Evolutionary conservation across 2,113 vertebrate species (phyloP), one percentile per base, ranked within the genome.

Genomic region (Lepisosteus oculatus): DNA sequence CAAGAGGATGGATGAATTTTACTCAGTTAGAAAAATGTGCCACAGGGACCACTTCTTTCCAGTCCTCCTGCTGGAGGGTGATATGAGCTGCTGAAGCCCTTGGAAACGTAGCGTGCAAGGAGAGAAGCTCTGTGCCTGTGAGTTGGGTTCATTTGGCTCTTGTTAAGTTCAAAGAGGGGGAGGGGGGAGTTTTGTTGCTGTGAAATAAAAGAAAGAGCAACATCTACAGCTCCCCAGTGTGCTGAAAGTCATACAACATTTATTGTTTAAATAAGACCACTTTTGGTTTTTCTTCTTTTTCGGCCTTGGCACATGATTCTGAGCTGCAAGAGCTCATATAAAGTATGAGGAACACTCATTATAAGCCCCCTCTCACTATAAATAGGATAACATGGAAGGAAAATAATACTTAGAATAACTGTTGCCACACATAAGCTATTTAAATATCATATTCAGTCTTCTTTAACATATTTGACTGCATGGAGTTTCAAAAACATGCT

Each of bases 281-380:
- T 8, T 11, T 43, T 12, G 12, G 6, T 43, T 47, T 47, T 45
- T 66, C 45, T 6, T 15, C 12, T 11, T 42, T 43, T 65, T 51
- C 47, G 9, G 47, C 47, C 9, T 5, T 51, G 9, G 47, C 47
- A 51, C 47, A 6, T 51, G 47, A 51, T 51, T 51, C 1, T 51
- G 47, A 51, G 47, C 47, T 6, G 47, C 5, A 5, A 51, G 47
- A 51, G 47, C 47, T 51, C 9, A 51, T 51, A 51, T 51, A 51
- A 51, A 5, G 47, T 9, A 51, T 51, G 5, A 5, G 47, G 9
- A 9, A 85, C 74, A 83, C 76, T 76, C 78, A 77, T 79, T 83
- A 80, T 83, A 78, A 83, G 81, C 78, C 43, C 47, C 6, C 29
- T 43, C 45, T 55, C 47, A 51, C 68, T 72, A 11, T 43, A 42